These are phyloP conservation scores for Pluvianellus socialis DNA, from an alignment of 2,113 vertebrate species.

Conservation along the genomic window DNA sequence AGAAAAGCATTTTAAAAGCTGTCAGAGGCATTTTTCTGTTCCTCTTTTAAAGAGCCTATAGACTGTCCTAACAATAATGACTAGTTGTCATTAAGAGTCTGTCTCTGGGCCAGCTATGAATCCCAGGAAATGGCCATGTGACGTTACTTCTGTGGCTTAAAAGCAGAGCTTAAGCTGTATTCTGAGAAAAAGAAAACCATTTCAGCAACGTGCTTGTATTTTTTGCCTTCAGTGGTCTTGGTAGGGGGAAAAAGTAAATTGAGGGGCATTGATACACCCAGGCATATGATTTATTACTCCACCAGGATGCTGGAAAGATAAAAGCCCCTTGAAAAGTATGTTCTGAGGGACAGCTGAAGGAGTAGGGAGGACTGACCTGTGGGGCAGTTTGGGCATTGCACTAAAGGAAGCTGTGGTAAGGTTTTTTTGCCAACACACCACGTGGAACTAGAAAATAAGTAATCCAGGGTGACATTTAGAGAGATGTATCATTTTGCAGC, in stretches of 20 bases:
- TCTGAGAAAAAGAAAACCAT: neutral
- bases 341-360: neutral
- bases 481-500: neutral
- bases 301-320: neutral
- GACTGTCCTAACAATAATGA: neutral
- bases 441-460: neutral
- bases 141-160: neutral
- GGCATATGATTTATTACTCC: neutral
- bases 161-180: neutral
- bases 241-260: neutral
- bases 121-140: neutral
- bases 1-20: neutral
- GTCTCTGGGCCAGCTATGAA: neutral
- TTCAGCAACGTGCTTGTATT: fast-evolving
- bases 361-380: neutral
- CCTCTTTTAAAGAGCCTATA: neutral
- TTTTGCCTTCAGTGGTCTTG: neutral
- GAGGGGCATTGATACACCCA: neutral
- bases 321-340: neutral
- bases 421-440: neutral
- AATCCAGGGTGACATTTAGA: neutral
- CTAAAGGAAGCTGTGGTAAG: neutral
- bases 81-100: neutral
- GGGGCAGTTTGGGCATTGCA: neutral
- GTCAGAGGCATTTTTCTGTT: neutral